phyloP scores from a whole-genome alignment of 2,888 invertebrate genomes.

The Rhingia campestris region DNA sequence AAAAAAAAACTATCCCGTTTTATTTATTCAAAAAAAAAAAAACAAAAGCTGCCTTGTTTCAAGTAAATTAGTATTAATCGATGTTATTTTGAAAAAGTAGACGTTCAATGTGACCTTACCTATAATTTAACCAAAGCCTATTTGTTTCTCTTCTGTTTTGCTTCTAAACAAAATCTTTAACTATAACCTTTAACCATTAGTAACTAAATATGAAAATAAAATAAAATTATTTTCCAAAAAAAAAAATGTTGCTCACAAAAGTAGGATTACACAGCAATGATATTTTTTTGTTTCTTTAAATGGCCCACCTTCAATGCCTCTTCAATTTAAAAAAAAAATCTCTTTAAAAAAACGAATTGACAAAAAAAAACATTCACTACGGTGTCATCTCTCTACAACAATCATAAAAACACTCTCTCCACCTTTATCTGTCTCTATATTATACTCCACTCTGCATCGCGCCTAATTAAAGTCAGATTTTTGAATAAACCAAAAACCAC shows the following conservation, averaged over 20 bases:
- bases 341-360: conserved; percentile 21
- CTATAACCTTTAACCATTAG: conserved; percentile 42
- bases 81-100: conserved; percentile 68
- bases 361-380: conserved; percentile 42
- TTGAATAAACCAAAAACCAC: conserved; percentile 1
- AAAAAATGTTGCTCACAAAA: conserved; percentile 39
- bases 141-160: conserved; percentile 49
- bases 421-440: conserved; percentile 50
- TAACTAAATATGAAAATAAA: conserved; percentile 66
- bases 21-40: conserved; percentile 4
- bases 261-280: conserved; percentile 47
- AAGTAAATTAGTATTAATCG: conserved; percentile 63
- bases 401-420: conserved; percentile 47
- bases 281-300: background rate
- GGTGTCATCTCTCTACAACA: conserved; percentile 62
- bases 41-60: conserved; percentile 56
- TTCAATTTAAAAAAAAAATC: conserved; percentile 17
- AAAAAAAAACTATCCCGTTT: conserved; percentile 9
- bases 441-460: conserved; percentile 44
- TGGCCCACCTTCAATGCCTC: conserved; percentile 37
- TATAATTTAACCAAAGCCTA: conserved; percentile 60
- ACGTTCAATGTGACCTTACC: conserved; percentile 59
- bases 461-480: conserved; percentile 10
- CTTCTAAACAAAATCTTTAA: conserved; percentile 50
- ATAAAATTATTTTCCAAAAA: conserved; percentile 18